These are phyloP conservation scores for Pyrrhosoma nymphula DNA, from an alignment of 2,888 invertebrate species.

Conservation along the genomic window DNA sequence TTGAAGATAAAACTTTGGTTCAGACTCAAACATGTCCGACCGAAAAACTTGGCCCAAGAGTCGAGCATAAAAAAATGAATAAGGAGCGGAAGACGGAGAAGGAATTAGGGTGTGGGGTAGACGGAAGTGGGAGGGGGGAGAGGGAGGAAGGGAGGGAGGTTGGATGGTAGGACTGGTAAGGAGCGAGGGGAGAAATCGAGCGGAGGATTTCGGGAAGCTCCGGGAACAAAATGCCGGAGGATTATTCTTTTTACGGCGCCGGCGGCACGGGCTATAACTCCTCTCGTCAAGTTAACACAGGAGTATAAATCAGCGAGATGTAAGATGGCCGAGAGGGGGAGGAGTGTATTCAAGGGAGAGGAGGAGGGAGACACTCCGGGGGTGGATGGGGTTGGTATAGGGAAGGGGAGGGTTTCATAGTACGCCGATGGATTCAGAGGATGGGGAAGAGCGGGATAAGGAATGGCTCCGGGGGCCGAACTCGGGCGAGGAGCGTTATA, in stretches of 20 bases:
- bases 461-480: constrained; percentile 19
- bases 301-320: constrained; percentile 52
- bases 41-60: neutral
- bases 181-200: neutral
- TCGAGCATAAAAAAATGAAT: neutral
- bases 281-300: constrained; percentile 37
- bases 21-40: constrained; percentile 1
- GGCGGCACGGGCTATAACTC: constrained; percentile 55
- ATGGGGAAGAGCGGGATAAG: neutral
- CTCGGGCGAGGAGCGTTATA: constrained; percentile 20
- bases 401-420: neutral
- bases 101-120: neutral
- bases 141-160: neutral
- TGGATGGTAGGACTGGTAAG: neutral
- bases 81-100: neutral
- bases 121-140: neutral
- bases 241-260: constrained; percentile 53
- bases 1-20: neutral
- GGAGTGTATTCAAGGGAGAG: neutral
- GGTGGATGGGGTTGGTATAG: neutral
- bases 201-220: neutral
- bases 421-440: neutral
- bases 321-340: neutral
- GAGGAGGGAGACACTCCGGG: neutral
- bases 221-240: constrained; percentile 22